Evolutionary conservation across 1,140 invertebrate species (phyloP).

Genomic region (Zaprionus camerounensis): DNA sequence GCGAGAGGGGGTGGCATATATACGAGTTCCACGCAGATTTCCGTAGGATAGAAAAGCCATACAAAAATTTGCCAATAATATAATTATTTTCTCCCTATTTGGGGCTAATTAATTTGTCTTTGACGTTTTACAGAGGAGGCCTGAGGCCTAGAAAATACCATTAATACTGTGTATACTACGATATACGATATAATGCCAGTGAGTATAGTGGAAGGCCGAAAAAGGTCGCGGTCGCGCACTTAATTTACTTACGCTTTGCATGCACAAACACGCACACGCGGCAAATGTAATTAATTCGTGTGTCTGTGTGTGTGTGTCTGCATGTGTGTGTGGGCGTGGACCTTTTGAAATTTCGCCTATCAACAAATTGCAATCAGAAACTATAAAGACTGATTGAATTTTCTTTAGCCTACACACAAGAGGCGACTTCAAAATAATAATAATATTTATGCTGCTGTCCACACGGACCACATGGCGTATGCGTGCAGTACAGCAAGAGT

Average conservation of each 20-base stretch:
- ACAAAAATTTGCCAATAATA: constrained; percentile 37
- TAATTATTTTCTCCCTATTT: constrained; percentile 30
- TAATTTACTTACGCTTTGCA: constrained; percentile 22
- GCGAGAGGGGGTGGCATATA: constrained; percentile 8
- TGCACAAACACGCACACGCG: neutral
- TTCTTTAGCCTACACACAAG: constrained; percentile 18
- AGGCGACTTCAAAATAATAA: constrained; percentile 7
- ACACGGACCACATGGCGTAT: constrained; percentile 38
- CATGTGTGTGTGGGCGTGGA: neutral
- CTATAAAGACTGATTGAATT: constrained; percentile 44
- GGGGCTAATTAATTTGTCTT: constrained; percentile 45
- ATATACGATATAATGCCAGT: neutral
- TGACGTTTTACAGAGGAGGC: neutral
- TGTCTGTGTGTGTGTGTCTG: no score
- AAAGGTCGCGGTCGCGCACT: constrained; percentile 11
- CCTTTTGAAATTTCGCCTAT: constrained; percentile 13
- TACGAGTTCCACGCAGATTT: constrained; percentile 19
- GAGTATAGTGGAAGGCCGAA: neutral
- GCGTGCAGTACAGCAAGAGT: neutral
- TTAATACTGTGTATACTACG: neutral
- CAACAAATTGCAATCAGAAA: constrained; percentile 47
- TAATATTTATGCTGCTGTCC: constrained; percentile 30
- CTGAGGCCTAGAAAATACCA: no score
- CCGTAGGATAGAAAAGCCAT: constrained; percentile 31
- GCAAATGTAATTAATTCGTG: constrained; percentile 33